phyloP scores from a whole-genome alignment of 2,888 invertebrate genomes.

The Hemistola chrysoprasaria region DNA sequence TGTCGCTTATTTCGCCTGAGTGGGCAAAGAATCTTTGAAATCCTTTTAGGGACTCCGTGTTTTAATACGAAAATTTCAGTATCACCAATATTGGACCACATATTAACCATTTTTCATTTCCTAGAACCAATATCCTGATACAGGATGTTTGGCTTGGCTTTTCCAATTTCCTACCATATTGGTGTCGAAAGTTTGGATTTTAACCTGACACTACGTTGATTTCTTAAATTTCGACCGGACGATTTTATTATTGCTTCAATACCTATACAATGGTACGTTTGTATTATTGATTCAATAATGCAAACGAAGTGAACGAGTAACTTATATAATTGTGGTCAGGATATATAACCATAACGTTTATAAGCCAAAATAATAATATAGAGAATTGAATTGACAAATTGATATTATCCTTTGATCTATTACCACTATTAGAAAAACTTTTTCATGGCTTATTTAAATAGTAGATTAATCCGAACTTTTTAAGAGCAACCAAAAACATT shows the following conservation, averaged over 20 bases:
- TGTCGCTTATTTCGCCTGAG: conserved; percentile 29
- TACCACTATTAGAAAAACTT: no score
- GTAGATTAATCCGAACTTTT: conserved; percentile 1
- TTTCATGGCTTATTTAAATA: no score
- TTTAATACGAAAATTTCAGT: conserved; percentile 24
- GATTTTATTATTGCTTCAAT: no score
- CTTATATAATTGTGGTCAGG: no score
- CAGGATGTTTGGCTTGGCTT: conserved; percentile 66
- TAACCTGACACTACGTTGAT: conserved; percentile 30
- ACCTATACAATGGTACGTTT: no score
- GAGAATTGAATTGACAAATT: no score
- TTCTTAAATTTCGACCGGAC: neutral
- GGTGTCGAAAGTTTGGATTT: conserved; percentile 47
- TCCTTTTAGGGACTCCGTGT: conserved; percentile 18
- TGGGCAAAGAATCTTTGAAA: conserved; percentile 28
- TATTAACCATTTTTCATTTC: conserved; percentile 61
- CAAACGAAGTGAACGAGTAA: no score
- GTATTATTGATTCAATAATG: no score
- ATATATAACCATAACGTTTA: no score
- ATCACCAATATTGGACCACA: conserved; percentile 30
- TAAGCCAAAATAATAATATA: no score
- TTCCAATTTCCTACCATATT: conserved; percentile 67
- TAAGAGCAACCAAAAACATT: conserved; percentile 18
- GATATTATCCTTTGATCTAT: no score
- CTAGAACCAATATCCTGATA: conserved; percentile 61